Base-by-base conservation (phyloP, 2,888 invertebrate genomes). In the Dioctria rufipes region DNA sequence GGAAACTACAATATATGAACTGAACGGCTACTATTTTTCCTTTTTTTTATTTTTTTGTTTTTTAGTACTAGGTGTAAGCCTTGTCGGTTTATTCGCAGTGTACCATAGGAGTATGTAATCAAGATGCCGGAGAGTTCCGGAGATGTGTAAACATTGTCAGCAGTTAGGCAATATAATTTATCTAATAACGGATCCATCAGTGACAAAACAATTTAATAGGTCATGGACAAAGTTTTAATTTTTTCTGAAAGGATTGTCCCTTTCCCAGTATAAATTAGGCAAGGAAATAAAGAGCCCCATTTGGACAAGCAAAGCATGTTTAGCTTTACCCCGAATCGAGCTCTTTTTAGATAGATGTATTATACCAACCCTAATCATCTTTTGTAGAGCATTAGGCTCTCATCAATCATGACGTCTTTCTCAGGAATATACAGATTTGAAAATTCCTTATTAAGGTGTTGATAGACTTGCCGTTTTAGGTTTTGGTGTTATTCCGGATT, bases 361-460 rank as follows among this genome's bases (percentile, higher is more conserved):
- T 66, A 42, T 3, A 2, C 5, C 42, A 82, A 84, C 9, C 80
- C 66, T 58, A 84, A 60, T 39, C 84, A 54, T 49, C 83, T 83
- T 81, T 83, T 83, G 65, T 73, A 84, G 9, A 83, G 75, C 77
- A 84, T 80, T 39, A 84, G 51, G 69, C 84, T 84, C 66, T 84
- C 83, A 78, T 84, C 83, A 71, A 84, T 81, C 4, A 80, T 82
- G 40, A 83, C 49, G 46, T 83, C 80, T 61, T 69, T 60, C 42
- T 83, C 83, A 0, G 82, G 83, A 43, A 71, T 83, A 46, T 77
- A 67, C 25, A 78, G 39, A 77, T 1, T 42, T 8, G 3, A 3
- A 66, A 3, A 42, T 66, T 42, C 2, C 1, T 3, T 80, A 67
- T 71, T 83, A 49, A 83, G 65, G 11, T 80, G 13, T 9, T 73